Evolutionary conservation across 2,888 invertebrate genomes (phyloP).

Genomic region (Amphipyra tragopoginis): DNA sequence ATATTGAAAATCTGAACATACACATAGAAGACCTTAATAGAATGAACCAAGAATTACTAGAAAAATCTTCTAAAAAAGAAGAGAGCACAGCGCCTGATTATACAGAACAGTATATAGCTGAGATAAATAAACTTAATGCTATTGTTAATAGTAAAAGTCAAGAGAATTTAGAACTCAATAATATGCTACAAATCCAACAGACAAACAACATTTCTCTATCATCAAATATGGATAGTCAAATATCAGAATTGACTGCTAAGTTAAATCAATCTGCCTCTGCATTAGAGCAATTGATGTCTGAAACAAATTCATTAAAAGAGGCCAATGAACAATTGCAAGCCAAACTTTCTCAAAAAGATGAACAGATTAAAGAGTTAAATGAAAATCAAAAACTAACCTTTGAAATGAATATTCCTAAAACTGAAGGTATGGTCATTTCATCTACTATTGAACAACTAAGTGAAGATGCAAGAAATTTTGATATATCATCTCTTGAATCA

Average conservation of each 20-base stretch:
- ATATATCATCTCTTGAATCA: constrained; percentile 79
- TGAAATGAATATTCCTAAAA: constrained; percentile 87
- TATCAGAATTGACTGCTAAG: constrained; percentile 77
- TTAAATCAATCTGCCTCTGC: constrained; percentile 62
- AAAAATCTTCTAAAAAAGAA: constrained; percentile 65
- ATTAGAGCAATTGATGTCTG: constrained; percentile 63
- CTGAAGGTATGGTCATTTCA: constrained; percentile 86
- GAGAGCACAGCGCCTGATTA: constrained; percentile 74
- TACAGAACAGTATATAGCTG: constrained; percentile 86
- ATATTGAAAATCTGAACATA: constrained; percentile 73
- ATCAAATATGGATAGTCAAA: constrained; percentile 71
- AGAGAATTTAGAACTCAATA: constrained; percentile 79
- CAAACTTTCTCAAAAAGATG: constrained; percentile 73
- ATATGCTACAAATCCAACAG: constrained; percentile 72
- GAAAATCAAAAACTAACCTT: constrained; percentile 80
- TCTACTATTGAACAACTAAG: constrained; percentile 83
- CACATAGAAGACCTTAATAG: constrained; percentile 77
- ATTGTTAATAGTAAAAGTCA: constrained; percentile 85
- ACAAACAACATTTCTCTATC: constrained; percentile 64
- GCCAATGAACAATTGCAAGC: constrained; percentile 71
- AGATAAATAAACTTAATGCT: constrained; percentile 90
- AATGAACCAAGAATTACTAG: constrained; percentile 75
- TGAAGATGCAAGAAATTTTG: constrained; percentile 66
- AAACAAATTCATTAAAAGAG: constrained; percentile 66
- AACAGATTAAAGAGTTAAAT: constrained; percentile 77